Evolutionary conservation across 1,140 invertebrate species (phyloP).

Genomic region (Heliconius eleuchia): DNA sequence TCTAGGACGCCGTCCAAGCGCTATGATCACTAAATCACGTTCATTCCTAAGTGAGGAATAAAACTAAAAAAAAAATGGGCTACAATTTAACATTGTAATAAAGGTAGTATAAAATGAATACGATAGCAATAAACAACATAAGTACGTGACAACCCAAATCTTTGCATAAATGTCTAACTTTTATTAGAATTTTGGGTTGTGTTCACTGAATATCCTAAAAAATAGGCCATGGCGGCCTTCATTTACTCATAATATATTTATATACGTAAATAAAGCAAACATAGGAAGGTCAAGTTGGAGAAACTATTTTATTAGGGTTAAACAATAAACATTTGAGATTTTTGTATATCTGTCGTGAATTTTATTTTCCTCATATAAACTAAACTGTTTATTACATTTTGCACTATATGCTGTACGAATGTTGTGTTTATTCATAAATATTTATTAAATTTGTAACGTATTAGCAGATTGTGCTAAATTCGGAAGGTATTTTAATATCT

Average conservation of each 20-base stretch:
- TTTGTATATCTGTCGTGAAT: not conserved
- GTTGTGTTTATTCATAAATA: no score
- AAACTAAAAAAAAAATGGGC: not conserved
- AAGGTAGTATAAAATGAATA: not conserved
- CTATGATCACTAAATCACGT: no score
- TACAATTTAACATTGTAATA: not conserved
- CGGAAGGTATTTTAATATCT: no score
- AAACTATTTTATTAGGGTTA: not conserved
- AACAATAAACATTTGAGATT: not conserved
- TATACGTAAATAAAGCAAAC: not conserved
- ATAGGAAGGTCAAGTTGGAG: not conserved
- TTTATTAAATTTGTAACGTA: no score
- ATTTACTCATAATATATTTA: not conserved
- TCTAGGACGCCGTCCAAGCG: no score
- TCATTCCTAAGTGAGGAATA: no score
- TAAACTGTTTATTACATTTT: not conserved
- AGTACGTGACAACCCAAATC: not conserved
- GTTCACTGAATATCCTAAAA: not conserved
- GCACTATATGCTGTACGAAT: not conserved
- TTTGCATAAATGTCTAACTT: not conserved
- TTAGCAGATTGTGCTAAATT: no score
- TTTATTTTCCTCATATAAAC: not conserved
- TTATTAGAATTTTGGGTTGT: not conserved
- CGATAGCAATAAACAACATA: not conserved
- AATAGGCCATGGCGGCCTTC: not conserved